Conservation (phyloP, 2,888 invertebrate species). For the Ectropis crepuscularia region DNA sequence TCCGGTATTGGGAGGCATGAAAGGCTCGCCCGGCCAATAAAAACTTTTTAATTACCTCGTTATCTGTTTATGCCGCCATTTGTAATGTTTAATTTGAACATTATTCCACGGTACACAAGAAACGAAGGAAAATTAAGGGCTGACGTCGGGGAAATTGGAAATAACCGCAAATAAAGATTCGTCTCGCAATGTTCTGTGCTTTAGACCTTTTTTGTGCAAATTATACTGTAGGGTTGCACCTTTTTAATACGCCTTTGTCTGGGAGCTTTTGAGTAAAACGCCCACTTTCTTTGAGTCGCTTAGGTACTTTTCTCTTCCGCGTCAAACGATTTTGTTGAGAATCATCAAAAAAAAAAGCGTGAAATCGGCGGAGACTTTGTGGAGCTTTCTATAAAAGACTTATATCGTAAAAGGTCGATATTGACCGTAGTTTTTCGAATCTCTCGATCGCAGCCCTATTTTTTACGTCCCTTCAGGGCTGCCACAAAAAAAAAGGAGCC, state of each 20-base stretch:
- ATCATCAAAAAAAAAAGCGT: slow-evolving; percentile 11
- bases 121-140: background rate
- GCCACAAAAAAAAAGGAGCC: slow-evolving; percentile 63
- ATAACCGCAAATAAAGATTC: slow-evolving; percentile 12
- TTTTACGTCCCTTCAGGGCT: slow-evolving; percentile 56
- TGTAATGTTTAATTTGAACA: slow-evolving; percentile 25
- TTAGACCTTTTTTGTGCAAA: slow-evolving; percentile 1
- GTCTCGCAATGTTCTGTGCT: background rate
- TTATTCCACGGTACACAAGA: slow-evolving; percentile 10
- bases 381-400: slow-evolving; percentile 21
- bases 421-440: slow-evolving; percentile 44
- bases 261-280: background rate
- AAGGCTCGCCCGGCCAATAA: slow-evolving; percentile 22
- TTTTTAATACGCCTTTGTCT: background rate
- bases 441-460: slow-evolving; percentile 48
- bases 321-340: slow-evolving; percentile 7
- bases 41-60: slow-evolving; percentile 36
- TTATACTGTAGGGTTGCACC: background rate
- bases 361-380: slow-evolving; percentile 16
- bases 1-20: slow-evolving; percentile 28
- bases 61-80: slow-evolving; percentile 31
- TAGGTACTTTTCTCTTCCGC: slow-evolving; percentile 17
- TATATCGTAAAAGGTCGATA: slow-evolving; percentile 43
- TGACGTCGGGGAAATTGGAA: slow-evolving; percentile 6
- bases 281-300: slow-evolving; percentile 6